Conservation (phyloP, 2,113 vertebrate genomes). For the Pelodiscus sinensis region DNA sequence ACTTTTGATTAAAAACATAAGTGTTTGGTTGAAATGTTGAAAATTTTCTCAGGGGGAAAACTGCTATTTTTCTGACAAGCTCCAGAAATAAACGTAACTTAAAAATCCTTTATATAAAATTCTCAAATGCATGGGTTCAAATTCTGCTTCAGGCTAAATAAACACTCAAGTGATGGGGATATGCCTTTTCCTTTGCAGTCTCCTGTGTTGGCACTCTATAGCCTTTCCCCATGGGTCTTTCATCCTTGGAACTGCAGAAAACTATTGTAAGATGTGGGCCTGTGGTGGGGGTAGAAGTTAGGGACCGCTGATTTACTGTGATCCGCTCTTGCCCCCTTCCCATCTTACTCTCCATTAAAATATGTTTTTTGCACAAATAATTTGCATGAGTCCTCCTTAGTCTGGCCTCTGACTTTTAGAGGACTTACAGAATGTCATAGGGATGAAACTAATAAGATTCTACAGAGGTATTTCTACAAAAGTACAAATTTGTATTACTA, state of each 20-base stretch:
- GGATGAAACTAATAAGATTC: background rate
- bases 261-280: background rate
- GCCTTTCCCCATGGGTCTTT: background rate
- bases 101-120: background rate
- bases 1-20: background rate
- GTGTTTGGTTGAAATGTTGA: background rate
- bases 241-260: background rate
- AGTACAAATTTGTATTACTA: background rate
- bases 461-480: background rate
- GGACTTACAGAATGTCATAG: background rate
- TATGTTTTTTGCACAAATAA: background rate
- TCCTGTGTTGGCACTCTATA: background rate
- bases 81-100: background rate
- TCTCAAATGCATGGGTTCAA: background rate
- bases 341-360: background rate
- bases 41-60: background rate
- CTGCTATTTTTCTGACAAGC: background rate
- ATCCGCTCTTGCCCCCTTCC: background rate
- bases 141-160: background rate
- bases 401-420: background rate
- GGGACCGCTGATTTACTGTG: background rate
- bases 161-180: background rate
- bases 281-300: no score
- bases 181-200: background rate
- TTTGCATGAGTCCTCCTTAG: background rate